Evolutionary conservation across 2,797 vertebrate genomes (phyloP), one percentile per base, ranked within the genome.

Genomic region (Rhynchonycteris naso): DNA sequence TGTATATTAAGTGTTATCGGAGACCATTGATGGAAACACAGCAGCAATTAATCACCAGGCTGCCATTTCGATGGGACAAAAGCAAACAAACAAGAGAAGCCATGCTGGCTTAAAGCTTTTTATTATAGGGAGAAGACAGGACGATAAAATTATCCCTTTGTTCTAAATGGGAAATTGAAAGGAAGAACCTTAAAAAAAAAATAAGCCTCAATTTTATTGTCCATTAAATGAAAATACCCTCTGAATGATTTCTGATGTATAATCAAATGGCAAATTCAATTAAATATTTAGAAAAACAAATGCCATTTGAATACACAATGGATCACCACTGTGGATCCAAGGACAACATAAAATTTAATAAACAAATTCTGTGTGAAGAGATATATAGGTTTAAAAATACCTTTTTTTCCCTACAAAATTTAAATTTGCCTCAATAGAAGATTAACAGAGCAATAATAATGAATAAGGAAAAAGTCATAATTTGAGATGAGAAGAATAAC

Each of bases 201-300:
- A 83, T 26, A 28, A 91, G 24, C 75, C 94, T 80, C 58, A 56
- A 54, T 83, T 95, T 94, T 96, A 93, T 93, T 89, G 76, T 58
- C 94, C 58, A 88, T 94, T 95, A 95, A 93, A n/a, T 89, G 86
- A 89, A 61, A 93, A 86, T 87, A 83, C n/a, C 65, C 52, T 93
- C 94, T 54, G 30, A 84, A 94, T 84, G 74, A 88, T 88, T 86
- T 89, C 69, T 83, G 47, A 95, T 68, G 59, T 76, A 88, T 71
- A 90, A 91, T 84, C 85, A 97, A 88, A 82, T 91, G 82, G 59
- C 74, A 91, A 78, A 94, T 61, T 86, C 91, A 93, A 95, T 96
- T 92, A 96, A 97, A 96, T 94, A 95, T 84, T 96, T 93, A 96
- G 65, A 43, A 88, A 97, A 94, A 88, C 83, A 95, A 96, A 91